Base-by-base conservation (phyloP, 30 jellyfish, hydroid and myxozoan species). In the Aurelia aurita complex sp. Pacific region DNA sequence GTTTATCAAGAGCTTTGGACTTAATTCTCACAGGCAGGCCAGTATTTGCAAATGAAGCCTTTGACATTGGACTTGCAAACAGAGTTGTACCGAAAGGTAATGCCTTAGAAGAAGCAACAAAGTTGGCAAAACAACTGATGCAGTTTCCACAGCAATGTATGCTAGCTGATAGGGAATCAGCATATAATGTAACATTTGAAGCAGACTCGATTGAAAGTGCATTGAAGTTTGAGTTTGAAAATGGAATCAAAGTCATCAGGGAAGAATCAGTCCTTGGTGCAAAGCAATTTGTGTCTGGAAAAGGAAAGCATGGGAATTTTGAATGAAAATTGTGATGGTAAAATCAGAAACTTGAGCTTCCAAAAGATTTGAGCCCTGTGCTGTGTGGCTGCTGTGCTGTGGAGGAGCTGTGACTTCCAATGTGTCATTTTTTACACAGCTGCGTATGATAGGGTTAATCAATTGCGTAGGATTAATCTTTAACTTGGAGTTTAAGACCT, bases 1-100 rank as follows among this genome's bases (percentile, higher is more conserved):
- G 93, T 53, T 42, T 84, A 12, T 84, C 93, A 54, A 76, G 93
- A 35, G 93, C 93, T 57, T 23, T 84, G 17, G 93, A 84, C 60
- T 46, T 84, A 4, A 84, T 84, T 65, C 74, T 84, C 40, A 84
- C 93, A 2, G 93, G 93, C 36, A 61, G 93, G 50, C 57, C 73
- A 16, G 93, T 84, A 19, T 11, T 38, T 4, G 93, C 93, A 15
- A 62, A 62, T 15, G 93, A 84, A 73, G 93, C 93, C 52, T 23
- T 32, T 40, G 17, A 71, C 61, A 68, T 84, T 10, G 93, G 93
- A 29, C 73, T 84, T 32, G 87, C 81, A 17, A 84, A 84, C 67
- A 3, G 88, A 7, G 81, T 84, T 43, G 93, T 84, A 32, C 93
- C 86, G 5, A 84, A 67, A 35, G 93, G 93, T 13, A 23, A 73